Base-by-base conservation (phyloP, 2,888 invertebrate species). In the Pycnomerus fuliginosus region DNA sequence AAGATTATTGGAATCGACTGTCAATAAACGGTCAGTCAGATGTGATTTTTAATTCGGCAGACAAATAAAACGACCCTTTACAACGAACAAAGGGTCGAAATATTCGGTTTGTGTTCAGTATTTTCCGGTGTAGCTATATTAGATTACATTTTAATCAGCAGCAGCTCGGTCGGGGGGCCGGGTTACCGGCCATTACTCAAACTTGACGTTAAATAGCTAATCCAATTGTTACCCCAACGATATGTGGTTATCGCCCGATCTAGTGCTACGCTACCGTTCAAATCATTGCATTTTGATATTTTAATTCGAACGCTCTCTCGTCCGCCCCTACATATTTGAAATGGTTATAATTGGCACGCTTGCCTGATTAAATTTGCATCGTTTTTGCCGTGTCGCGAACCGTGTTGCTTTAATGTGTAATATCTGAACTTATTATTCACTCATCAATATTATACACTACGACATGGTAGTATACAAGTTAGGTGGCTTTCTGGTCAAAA, bases 61-160 rank as follows among this genome's bases (percentile, higher is more conserved):
- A 22, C 52, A 58, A 61, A 61, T 55, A 61, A 64, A 61, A 62
- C 62, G 29, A 16, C 23, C 25, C 35, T 24, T 15, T 11, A 3
- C 20, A 20, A 3, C 14, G 45, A 48, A 45, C 47, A 62, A 61
- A 61, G 58, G 34, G 20, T 61, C 58, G 53, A 62, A 64, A 62
- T 64, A 64, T 64, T 66, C 62, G 56, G 62, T 61, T 58, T 53
- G 57, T 56, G 61, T 61, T 60, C 64, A 32, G 20, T 67, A 68
- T 69, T 70, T 70, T 67, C 69, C 66, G 68, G 68, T 47, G 47
- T 57, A 58, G 66, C 63, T 65, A 72, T 74, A 74, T 74, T 73
- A 73, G 73, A 74, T 74, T 74, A 74, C 71, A 74, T 73, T 74
- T 74, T 74, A 74, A 74, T 74, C 74, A 74, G 68, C 68, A 62